Percentiles rank a stretch among this genome's conserved stretches.
phyloP scores from a whole-genome alignment of 2,113 vertebrate genomes.

The Azemiops feae region DNA sequence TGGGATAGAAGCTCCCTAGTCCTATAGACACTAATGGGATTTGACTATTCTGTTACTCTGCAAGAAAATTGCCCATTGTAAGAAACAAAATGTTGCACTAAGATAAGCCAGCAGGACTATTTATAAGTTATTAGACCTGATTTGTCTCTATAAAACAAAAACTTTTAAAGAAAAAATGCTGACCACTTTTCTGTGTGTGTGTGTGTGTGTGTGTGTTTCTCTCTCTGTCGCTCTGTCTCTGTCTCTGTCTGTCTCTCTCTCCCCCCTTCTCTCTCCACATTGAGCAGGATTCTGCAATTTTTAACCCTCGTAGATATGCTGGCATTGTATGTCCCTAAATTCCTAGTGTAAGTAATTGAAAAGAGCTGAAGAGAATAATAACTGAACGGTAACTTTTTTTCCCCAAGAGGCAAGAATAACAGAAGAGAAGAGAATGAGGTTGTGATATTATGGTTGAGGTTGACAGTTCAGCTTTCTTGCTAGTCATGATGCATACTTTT shows the following conservation, averaged over 20 bases:
- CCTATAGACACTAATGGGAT: too few relatives aligned
- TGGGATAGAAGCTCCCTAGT: too few relatives aligned
- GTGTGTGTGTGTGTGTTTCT: neutral
- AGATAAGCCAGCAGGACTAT: neutral
- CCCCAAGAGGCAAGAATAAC: neutral
- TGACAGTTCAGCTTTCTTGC: neutral
- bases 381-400: neutral
- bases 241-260: neutral
- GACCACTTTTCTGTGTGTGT: neutral
- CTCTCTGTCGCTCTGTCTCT: neutral
- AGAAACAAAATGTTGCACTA: neutral
- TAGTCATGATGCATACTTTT: neutral
- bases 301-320: neutral
- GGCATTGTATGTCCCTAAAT: neutral
- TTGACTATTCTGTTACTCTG: too few relatives aligned
- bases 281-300: neutral
- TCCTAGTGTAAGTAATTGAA: neutral
- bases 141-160: neutral
- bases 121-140: neutral
- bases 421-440: neutral
- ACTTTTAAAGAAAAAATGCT: neutral
- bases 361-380: neutral
- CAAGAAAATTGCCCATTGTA: neutral
- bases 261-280: neutral
- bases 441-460: neutral